A percentile compares a stretch with the other conserved stretches of the same genome.
phyloP scores from a whole-genome alignment of 2,888 invertebrate species.

The Caenorhabditis drosophilae region DNA sequence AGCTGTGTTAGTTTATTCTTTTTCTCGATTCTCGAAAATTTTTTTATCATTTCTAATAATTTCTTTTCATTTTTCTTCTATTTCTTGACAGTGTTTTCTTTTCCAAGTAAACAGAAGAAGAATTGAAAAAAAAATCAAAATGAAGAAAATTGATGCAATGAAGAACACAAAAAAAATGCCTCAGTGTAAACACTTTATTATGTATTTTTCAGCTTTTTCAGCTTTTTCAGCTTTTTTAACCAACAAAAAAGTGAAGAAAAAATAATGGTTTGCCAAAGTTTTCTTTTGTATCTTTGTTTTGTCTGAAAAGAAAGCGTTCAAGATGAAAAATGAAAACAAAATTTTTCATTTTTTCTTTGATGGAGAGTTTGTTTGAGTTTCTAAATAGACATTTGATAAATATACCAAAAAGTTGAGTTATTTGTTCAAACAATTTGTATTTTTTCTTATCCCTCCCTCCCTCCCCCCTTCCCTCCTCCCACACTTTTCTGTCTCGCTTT shows the following conservation, averaged over 20 bases:
- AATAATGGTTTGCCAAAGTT: neutral
- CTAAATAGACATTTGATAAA: neutral
- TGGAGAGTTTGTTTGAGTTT: neutral
- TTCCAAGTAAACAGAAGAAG: too few relatives aligned
- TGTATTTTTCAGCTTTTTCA: too few relatives aligned
- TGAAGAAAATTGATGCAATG: neutral
- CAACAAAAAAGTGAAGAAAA: neutral
- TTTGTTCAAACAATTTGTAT: slow-evolving; percentile 35
- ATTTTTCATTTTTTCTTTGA: too few relatives aligned
- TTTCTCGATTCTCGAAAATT: too few relatives aligned
- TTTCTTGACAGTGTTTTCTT: too few relatives aligned
- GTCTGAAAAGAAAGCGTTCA: neutral
- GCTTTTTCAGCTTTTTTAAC: too few relatives aligned
- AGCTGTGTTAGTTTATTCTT: too few relatives aligned
- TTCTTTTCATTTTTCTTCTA: too few relatives aligned
- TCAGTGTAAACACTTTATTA: too few relatives aligned
- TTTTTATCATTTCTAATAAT: too few relatives aligned
- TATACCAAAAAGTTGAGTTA: slow-evolving; percentile 10
- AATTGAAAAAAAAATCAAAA: neutral
- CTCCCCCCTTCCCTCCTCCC: slow-evolving; percentile 12
- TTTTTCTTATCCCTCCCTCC: slow-evolving; percentile 5
- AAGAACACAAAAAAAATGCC: too few relatives aligned
- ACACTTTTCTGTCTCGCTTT: slow-evolving; percentile 17
- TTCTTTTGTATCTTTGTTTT: neutral
- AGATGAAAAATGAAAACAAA: neutral